Base-by-base conservation (phyloP, 2,888 invertebrate genomes). In the Apamea crenata region DNA sequence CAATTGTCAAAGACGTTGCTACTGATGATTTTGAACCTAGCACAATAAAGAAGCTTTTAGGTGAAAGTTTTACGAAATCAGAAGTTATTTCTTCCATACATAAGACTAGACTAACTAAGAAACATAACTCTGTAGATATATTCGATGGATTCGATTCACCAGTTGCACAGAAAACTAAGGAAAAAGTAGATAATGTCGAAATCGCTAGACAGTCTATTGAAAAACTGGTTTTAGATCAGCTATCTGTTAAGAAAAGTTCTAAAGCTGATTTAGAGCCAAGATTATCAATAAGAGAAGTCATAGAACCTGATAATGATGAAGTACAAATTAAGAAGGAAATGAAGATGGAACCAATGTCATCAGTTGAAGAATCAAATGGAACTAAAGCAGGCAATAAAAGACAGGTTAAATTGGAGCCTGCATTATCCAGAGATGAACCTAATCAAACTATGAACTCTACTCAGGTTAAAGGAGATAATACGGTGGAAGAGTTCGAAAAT, bases 401-500 rank as follows among this genome's bases (percentile, higher is more conserved):
- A 47, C 76, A 89, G 80, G 67, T 66, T 47, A 86, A 86, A 74
- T 56, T 77, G 59, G 84, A 88, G 32, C 75, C 80, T 8, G 67
- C 65, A n/a, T 76, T 78, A 25, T 78, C 80, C 7, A 50, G 78
- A n/a, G 83, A 89, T 68, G 86, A 87, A 84, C 74, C 81, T 25
- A 88, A 88, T 74, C 83, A 85, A 80, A 83, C 80, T 16, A 63
- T 80, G 32, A 85, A 83, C 68, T 86, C 82, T 72, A 74, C 81
- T 14, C 81, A 81, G 67, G 69, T 68, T 25, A 81, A 69, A 44
- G 74, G 66, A 50, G 81, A 89, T 70, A 95, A 96, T 74, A 96
- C 96, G 0, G 88, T 94, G 40, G 95, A 95, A 53, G 94, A 93
- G 76, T 97, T 96, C 76, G 96, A 96, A 84, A 95, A 95, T 40